Percentiles rank a stretch among this genome's conserved stretches.
These are phyloP conservation scores for Conomelus anceps DNA, from an alignment of 2,888 invertebrate genomes.

Conservation along the genomic window DNA sequence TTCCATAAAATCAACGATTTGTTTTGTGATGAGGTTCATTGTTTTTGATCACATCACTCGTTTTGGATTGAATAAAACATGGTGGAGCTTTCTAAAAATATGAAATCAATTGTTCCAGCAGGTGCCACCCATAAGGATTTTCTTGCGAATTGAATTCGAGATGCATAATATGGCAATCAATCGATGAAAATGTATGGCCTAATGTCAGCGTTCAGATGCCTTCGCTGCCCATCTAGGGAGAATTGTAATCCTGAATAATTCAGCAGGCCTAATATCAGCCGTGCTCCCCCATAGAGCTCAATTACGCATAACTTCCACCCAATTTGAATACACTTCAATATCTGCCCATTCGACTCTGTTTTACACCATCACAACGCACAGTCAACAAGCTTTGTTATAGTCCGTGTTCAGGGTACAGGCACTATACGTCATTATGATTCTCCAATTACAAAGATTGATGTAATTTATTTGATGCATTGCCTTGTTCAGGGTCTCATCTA, in stretches of 20 bases:
- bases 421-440: background rate
- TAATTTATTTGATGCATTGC: background rate
- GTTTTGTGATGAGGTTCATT: background rate
- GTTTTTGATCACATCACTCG: background rate
- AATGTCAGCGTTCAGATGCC: background rate
- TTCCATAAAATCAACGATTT: background rate
- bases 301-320: background rate
- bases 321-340: background rate
- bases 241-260: background rate
- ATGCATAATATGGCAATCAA: background rate
- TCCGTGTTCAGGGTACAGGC: background rate
- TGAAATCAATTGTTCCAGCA: background rate
- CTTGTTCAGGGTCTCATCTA: background rate
- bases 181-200: background rate
- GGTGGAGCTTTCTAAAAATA: background rate
- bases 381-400: background rate
- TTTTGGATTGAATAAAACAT: background rate
- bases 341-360: background rate
- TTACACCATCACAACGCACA: background rate
- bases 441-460: background rate
- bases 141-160: background rate
- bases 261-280: background rate
- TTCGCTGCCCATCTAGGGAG: background rate
- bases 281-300: background rate
- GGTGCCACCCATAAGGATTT: background rate